These are phyloP conservation scores for Acanthopleura granulata DNA, from an alignment of 2,888 invertebrate genomes.

Conservation along the genomic window DNA sequence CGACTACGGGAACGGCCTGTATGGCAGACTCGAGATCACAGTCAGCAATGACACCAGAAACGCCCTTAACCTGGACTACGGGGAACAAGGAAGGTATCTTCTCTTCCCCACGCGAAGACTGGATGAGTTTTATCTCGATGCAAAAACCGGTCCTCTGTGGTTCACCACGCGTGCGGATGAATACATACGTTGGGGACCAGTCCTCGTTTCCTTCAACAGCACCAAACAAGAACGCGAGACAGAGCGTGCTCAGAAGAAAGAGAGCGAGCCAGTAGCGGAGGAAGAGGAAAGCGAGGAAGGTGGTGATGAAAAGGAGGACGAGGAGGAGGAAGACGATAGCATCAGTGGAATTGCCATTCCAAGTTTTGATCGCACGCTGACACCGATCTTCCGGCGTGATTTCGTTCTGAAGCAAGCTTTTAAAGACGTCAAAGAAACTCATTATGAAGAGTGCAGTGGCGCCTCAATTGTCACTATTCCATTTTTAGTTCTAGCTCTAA, in stretches of 20 bases:
- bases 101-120: constrained; percentile 29
- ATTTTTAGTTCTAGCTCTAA: not conserved
- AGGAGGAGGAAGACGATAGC: constrained; percentile 20
- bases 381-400: constrained; percentile 32
- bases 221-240: constrained; percentile 19
- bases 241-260: not conserved
- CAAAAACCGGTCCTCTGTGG: constrained; percentile 29
- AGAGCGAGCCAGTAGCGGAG: too few species aligned
- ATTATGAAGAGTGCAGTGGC: not conserved
- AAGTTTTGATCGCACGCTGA: constrained; percentile 32
- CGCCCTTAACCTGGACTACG: constrained; percentile 32
- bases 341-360: constrained; percentile 33
- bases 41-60: constrained; percentile 26
- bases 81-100: constrained; percentile 28
- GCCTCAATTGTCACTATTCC: not conserved
- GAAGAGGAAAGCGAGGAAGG: not conserved
- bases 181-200: constrained; percentile 23
- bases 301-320: not conserved
- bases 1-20: constrained; percentile 31
- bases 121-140: constrained; percentile 33
- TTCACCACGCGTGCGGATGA: constrained; percentile 36
- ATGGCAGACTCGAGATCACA: constrained; percentile 29
- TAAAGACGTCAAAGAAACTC: not conserved
- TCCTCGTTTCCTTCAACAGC: constrained; percentile 29
- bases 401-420: constrained; percentile 11